These are phyloP conservation scores for Nomada lathburiana DNA, from an alignment of 2,888 invertebrate genomes.

Conservation along the genomic window DNA sequence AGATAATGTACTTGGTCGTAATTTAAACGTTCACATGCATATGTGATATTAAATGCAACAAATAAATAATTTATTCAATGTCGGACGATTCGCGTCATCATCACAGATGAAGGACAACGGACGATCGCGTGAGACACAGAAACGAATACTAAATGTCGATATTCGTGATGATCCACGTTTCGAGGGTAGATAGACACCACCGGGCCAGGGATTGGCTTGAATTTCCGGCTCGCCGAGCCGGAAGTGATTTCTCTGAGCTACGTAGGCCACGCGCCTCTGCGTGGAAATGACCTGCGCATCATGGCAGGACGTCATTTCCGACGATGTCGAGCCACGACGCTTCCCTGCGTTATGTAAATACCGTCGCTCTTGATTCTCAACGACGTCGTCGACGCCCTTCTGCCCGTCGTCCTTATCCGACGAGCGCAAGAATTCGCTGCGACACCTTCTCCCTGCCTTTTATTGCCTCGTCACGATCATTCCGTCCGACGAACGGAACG, in stretches of 20 bases:
- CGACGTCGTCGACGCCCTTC: slow-evolving; percentile 1
- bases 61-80: slow-evolving; percentile 11
- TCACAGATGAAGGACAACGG: slow-evolving; percentile 28
- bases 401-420: slow-evolving; percentile 15
- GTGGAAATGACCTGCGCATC: slow-evolving; percentile 76
- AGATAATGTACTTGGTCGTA: no score
- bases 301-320: slow-evolving; percentile 75
- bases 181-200: slow-evolving; percentile 47
- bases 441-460: slow-evolving; percentile 34
- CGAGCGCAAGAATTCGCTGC: slow-evolving; percentile 23
- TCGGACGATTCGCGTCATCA: slow-evolving; percentile 6
- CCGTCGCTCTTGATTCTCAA: slow-evolving; percentile 19
- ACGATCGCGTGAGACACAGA: slow-evolving; percentile 30
- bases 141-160: slow-evolving; percentile 54
- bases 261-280: slow-evolving; percentile 69
- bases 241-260: slow-evolving; percentile 75
- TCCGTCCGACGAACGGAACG: slow-evolving; percentile 4
- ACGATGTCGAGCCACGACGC: slow-evolving; percentile 57
- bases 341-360: slow-evolving; percentile 70
- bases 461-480: slow-evolving; percentile 30
- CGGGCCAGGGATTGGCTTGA: slow-evolving; percentile 71
- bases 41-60: background rate
- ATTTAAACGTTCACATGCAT: no score
- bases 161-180: slow-evolving; percentile 46
- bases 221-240: slow-evolving; percentile 77